Evolutionary conservation across 1,140 invertebrate genomes (phyloP), one percentile per base, ranked within the genome.

Genomic region (Drosophila burlai): DNA sequence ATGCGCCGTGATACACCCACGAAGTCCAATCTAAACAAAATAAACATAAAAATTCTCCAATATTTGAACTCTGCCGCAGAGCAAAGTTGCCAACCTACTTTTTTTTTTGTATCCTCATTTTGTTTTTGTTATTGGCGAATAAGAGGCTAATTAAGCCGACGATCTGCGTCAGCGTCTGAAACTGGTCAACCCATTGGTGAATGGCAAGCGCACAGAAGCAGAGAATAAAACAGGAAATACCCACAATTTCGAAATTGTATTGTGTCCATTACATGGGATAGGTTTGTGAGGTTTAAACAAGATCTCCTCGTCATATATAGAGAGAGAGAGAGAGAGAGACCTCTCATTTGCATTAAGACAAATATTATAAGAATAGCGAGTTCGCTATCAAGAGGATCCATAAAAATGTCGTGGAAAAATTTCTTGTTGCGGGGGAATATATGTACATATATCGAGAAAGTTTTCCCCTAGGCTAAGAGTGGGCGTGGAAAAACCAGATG

Each of bases 141-240:
- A 26, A n/a, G 38, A 46, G 62, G 73, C 74, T 77, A 77, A 77
- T 77, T 77, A 77, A 76, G 73, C 73, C 62, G 68, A 43, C 68
- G 46, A 76, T 67, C 75, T 61, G 57, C 75, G 75, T 77, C 75
- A 77, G 75, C 45, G 63, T 34, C 57, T 60, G 24, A 77, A 78
- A 78, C 76, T 78, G 75, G 75, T 74, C 71, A 61, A 52, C 24
- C 52, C 42, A 69, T 69, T 71, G 75, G 76, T 78, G 74, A 77
- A 50, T 77, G 75, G 64, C 57, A 77, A 45, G 18, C 40, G n/a
- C 26, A 36, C 15, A 36, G 38, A 36, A 29, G 21, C 24, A 10
- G 10, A 24, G 31, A 57, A 43, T 38, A 46, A 67, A 61, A 77
- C 73, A 76, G 54, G 64, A 78, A 77, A 77, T 75, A 65, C 52